Percentiles rank a stretch among this genome's conserved stretches.
phyloP scores from a whole-genome alignment of 2,797 vertebrate species.

The Rousettus madagascariensis region DNA sequence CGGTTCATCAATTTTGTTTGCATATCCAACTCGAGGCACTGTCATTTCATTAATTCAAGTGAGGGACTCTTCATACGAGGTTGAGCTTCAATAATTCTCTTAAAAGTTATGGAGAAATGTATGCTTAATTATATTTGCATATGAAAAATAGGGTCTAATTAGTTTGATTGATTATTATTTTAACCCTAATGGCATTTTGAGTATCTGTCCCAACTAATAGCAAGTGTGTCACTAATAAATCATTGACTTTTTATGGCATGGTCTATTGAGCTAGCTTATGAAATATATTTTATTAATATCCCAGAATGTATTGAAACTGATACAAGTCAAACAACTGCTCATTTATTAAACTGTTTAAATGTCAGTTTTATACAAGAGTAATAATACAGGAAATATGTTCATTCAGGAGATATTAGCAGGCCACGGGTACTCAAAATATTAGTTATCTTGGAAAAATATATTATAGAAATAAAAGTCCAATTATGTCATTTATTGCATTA shows the following conservation, averaged over 20 bases:
- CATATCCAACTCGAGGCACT: slow-evolving; percentile 68
- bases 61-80: slow-evolving; percentile 34
- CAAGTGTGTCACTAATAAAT: slow-evolving; percentile 86
- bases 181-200: slow-evolving; percentile 89
- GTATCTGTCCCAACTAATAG: slow-evolving; percentile 88
- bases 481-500: slow-evolving; percentile 86
- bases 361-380: slow-evolving; percentile 85
- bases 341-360: slow-evolving; percentile 87
- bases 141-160: slow-evolving; percentile 89
- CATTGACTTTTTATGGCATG: slow-evolving; percentile 81
- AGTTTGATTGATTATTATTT: slow-evolving; percentile 90
- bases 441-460: slow-evolving; percentile 85
- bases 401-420: slow-evolving; percentile 80
- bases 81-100: slow-evolving; percentile 83
- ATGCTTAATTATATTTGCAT: slow-evolving; percentile 90
- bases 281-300: slow-evolving; percentile 87
- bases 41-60: slow-evolving; percentile 79
- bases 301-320: slow-evolving; percentile 86
- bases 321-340: slow-evolving; percentile 88
- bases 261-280: slow-evolving; percentile 84
- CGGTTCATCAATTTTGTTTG: slow-evolving; percentile 81
- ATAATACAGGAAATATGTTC: slow-evolving; percentile 83
- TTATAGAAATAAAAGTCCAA: slow-evolving; percentile 88
- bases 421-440: slow-evolving; percentile 82
- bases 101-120: slow-evolving; percentile 85